phyloP scores from a whole-genome alignment of 2,888 invertebrate genomes.

The Rosalia funebris region DNA sequence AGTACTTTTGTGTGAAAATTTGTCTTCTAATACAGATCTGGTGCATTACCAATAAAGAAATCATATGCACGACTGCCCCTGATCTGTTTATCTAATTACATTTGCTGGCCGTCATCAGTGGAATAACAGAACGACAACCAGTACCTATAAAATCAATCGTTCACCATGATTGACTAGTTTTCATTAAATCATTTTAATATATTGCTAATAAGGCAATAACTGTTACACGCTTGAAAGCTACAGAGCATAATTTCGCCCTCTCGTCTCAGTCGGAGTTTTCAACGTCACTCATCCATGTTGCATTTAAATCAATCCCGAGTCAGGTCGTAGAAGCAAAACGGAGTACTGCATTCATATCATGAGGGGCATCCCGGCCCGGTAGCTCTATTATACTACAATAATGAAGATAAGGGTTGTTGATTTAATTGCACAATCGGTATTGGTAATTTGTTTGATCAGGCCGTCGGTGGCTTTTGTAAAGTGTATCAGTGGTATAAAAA shows the following conservation, averaged over 20 bases:
- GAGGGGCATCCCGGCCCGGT: conserved; percentile 3
- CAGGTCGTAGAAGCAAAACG: not conserved
- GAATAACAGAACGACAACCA: not conserved
- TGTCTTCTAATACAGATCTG: too few species aligned
- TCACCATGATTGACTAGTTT: not conserved
- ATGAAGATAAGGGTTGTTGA: conserved; percentile 22
- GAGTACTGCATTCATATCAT: conserved; percentile 7
- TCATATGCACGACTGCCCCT: not conserved
- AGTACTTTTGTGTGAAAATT: too few species aligned
- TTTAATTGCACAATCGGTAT: conserved; percentile 14
- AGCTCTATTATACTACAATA: conserved; percentile 11
- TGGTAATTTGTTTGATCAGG: conserved; percentile 14
- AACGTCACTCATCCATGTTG: conserved; percentile 40
- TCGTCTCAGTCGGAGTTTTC: conserved; percentile 44
- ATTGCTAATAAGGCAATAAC: conserved; percentile 45
- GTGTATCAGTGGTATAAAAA: not conserved
- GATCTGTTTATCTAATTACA: not conserved
- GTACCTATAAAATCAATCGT: conserved; percentile 10
- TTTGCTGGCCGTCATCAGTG: not conserved
- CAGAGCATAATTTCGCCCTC: conserved; percentile 41
- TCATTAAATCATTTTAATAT: conserved; percentile 37
- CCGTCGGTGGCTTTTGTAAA: not conserved
- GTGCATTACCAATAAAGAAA: too few species aligned
- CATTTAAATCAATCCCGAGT: conserved; percentile 17
- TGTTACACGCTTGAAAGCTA: conserved; percentile 45